phyloP scores from a whole-genome alignment of 2,113 vertebrate genomes.

The Crotalus helleri region DNA sequence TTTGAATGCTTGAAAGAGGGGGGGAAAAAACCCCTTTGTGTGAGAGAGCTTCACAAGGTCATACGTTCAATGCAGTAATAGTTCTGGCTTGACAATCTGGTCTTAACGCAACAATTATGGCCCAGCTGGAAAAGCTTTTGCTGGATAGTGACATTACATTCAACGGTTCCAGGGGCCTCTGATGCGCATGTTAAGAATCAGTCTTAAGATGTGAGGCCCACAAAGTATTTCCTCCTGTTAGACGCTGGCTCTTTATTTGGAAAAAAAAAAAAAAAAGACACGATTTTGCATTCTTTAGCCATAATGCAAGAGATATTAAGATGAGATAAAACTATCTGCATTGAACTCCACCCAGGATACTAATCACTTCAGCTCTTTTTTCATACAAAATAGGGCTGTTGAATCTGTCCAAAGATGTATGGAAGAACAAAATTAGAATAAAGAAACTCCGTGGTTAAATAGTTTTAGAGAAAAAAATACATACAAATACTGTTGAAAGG shows the following conservation, averaged over 20 bases:
- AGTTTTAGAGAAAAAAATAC: not conserved
- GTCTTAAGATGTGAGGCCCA: not conserved
- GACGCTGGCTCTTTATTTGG: not conserved
- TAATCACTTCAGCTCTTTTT: slow-evolving; percentile 3
- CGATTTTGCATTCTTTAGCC: not conserved
- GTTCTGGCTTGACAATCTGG: not conserved
- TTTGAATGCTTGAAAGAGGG: not conserved
- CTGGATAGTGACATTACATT: not conserved
- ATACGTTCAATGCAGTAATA: not conserved
- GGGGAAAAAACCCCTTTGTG: not conserved
- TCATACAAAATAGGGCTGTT: not conserved
- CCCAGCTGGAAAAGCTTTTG: not conserved
- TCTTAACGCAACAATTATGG: not conserved
- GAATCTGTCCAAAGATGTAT: not conserved
- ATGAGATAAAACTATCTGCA: not conserved
- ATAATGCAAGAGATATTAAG: slow-evolving; percentile 9
- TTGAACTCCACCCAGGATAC: not conserved
- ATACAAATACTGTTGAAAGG: too few species aligned
- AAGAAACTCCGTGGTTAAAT: not conserved
- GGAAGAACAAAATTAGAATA: not conserved
- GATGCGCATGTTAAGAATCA: not conserved
- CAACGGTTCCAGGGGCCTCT: not conserved
- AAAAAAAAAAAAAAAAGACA: not conserved
- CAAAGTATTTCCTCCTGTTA: not conserved
- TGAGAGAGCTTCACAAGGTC: not conserved